Conservation (phyloP, 2,888 invertebrate species). For the Artemia sinica region DNA sequence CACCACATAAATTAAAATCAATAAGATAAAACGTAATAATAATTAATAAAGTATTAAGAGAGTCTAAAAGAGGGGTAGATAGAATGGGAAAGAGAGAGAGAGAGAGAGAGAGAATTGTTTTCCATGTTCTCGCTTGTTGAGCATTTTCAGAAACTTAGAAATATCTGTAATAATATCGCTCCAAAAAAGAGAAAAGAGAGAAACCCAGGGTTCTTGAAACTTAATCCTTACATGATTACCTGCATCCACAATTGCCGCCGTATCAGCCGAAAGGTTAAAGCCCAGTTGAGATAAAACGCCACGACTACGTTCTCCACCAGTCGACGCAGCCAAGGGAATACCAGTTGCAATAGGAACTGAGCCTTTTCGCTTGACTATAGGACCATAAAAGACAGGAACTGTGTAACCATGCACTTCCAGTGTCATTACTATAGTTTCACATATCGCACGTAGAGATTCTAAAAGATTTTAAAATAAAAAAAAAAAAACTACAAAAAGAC, state of each 20-base stretch:
- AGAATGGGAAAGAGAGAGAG: background rate
- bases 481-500: background rate
- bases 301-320: background rate
- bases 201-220: no score
- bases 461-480: slow-evolving; percentile 28
- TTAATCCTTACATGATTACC: slow-evolving; percentile 35
- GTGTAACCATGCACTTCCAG: slow-evolving; percentile 50
- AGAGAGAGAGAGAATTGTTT: slow-evolving; percentile 9
- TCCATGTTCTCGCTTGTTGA: no score
- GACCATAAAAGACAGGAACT: slow-evolving; percentile 47
- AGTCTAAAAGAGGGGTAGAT: background rate
- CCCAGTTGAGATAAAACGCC: slow-evolving; percentile 11
- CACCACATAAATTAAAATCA: no score
- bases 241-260: slow-evolving; percentile 54
- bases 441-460: slow-evolving; percentile 78
- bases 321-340: background rate
- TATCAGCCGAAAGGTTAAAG: slow-evolving; percentile 63
- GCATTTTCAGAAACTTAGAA: no score
- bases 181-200: background rate
- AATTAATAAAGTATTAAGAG: no score
- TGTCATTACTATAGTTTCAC: slow-evolving; percentile 66
- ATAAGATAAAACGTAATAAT: no score
- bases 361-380: slow-evolving; percentile 47
- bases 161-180: background rate
- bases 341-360: background rate